Base-by-base conservation (phyloP, 2,888 invertebrate species). In the Megalurothrips usitatus region DNA sequence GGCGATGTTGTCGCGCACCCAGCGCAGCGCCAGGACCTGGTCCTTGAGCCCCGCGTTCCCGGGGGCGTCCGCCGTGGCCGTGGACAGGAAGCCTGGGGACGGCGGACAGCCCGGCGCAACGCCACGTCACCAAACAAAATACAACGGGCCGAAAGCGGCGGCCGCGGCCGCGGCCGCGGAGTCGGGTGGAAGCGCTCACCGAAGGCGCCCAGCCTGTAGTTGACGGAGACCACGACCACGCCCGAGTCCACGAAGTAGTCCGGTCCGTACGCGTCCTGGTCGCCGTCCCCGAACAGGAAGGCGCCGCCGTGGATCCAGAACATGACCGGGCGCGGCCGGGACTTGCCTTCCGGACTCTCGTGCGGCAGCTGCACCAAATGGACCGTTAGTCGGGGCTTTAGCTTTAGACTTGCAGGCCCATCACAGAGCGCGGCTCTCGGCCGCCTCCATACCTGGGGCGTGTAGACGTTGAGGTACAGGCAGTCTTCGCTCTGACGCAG, bases 21-120 rank as follows among this genome's bases (percentile, higher is more conserved):
- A 75, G 68, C 68, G 68, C 68, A 75, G 68, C 26, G 68, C 68
- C 68, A 26, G 23, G 11, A 26, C 68, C 68, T 75, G 68, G 68
- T 75, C 68, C 68, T 75, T 75, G 23, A 75, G 23, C 0, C 68
- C 68, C 23, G 68, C 68, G 68, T 75, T 75, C 10, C 68, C 68
- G 10, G 68, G 68, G 11, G 68, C 68, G 23, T 23, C 68, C 23
- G 23, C 68, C 23, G 68, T 75, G 23, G 26, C 68, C 68, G 23
- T 26, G 26, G 68, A 23, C 26, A 75, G 68, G 26, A 75, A 75
- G 23, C 68, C 58, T 58, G 58, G 58, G 58, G 58, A 2, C 58
- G 10, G n/a, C n/a, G 58, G n/a, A n/a, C n/a, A n/a, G n/a, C n/a
- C n/a, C n/a, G n/a, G n/a, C n/a, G n/a, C n/a, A n/a, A n/a, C n/a